Percentiles rank a stretch among this genome's conserved stretches.
These are phyloP conservation scores for Adineta ricciae DNA, from an alignment of 2,888 invertebrate species.

Conservation along the genomic window DNA sequence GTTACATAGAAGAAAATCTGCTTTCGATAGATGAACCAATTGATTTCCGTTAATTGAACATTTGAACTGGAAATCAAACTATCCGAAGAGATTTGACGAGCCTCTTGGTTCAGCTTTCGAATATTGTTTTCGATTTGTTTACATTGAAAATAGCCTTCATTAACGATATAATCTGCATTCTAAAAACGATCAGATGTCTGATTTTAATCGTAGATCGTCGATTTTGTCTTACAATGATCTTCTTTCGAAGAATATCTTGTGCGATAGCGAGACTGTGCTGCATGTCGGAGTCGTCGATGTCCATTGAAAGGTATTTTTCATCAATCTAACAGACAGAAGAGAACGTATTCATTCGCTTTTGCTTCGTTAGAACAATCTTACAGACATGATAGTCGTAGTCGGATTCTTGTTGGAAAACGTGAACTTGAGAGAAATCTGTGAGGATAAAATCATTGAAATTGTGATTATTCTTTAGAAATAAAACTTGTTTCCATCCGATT, in stretches of 20 bases:
- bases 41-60: background rate
- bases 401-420: background rate
- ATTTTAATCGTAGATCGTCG: too few relatives aligned
- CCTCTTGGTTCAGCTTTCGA: background rate
- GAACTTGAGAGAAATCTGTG: background rate
- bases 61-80: too few relatives aligned
- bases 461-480: background rate
- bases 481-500: background rate
- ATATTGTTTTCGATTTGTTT: background rate
- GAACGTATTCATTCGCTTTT: too few relatives aligned
- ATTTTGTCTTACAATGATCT: background rate
- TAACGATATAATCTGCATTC: background rate
- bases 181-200: background rate
- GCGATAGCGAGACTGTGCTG: background rate
- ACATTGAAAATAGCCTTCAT: background rate
- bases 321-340: background rate
- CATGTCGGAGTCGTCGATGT: background rate
- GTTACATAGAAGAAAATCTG: background rate
- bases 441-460: background rate
- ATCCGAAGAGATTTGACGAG: background rate
- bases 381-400: background rate
- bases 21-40: background rate
- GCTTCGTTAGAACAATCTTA: background rate
- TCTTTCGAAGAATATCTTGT: background rate
- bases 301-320: background rate